phyloP scores from a whole-genome alignment of 92 coral and sea anemone genomes.

The Bergia sp. region DNA sequence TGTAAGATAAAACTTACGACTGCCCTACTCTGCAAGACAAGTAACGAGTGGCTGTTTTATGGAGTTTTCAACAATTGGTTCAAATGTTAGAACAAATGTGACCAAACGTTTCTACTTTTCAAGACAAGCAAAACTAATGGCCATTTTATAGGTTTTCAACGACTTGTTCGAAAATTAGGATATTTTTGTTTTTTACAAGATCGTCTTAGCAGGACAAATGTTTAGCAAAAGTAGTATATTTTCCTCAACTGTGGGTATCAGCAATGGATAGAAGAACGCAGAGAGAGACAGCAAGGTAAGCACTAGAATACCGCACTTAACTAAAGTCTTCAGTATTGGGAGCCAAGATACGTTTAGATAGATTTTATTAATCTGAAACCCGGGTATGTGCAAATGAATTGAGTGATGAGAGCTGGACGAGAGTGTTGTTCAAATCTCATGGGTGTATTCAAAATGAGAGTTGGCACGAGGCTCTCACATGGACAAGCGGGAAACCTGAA shows the following conservation, averaged over 20 bases:
- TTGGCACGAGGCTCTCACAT: no score
- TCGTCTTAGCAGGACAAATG: not conserved
- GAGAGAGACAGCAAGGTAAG: slow-evolving; percentile 84
- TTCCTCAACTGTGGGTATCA: slow-evolving; percentile 54
- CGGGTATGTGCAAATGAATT: no score
- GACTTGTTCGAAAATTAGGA: not conserved
- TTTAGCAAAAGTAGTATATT: not conserved
- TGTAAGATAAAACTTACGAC: no score
- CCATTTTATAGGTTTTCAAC: not conserved
- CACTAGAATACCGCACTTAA: not conserved
- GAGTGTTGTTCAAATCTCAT: no score
- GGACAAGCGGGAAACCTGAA: no score
- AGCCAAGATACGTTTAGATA: not conserved
- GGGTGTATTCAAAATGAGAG: no score
- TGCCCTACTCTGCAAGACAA: not conserved
- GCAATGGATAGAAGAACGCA: slow-evolving; percentile 83
- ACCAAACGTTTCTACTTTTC: not conserved
- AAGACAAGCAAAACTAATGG: not conserved
- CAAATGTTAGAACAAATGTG: not conserved
- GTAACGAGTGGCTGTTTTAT: not conserved
- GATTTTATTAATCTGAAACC: not conserved
- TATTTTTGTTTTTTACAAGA: no score
- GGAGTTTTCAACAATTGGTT: not conserved
- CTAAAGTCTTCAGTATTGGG: no score
- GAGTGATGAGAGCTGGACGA: no score